phyloP scores from a whole-genome alignment of 2,888 invertebrate species.

The Folsomia manolachei region DNA sequence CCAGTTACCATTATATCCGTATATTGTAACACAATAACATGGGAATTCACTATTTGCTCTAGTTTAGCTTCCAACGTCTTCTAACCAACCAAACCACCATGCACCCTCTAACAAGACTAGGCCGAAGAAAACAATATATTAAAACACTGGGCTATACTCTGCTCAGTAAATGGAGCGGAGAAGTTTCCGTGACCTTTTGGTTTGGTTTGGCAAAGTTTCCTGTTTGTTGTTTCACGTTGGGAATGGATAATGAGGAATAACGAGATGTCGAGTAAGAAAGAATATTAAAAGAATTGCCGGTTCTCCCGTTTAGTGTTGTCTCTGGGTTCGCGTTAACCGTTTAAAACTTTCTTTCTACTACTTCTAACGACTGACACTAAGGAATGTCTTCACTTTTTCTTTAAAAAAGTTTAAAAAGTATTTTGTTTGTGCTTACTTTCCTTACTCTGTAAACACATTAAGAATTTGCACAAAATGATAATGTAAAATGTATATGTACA shows the following conservation, averaged over 20 bases:
- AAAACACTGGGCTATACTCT: background rate
- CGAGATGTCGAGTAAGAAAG: constrained; percentile 31
- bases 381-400: no score
- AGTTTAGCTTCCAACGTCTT: background rate
- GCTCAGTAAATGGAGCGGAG: no score
- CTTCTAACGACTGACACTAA: background rate
- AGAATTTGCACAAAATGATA: no score
- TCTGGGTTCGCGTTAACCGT: background rate
- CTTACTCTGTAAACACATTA: no score
- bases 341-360: background rate
- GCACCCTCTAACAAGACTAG: no score
- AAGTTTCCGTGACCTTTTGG: constrained; percentile 19
- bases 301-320: constrained; percentile 22
- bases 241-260: constrained; percentile 34
- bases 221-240: background rate
- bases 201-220: background rate
- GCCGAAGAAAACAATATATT: background rate
- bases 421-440: no score
- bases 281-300: constrained; percentile 33
- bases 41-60: background rate
- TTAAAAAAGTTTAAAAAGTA: no score
- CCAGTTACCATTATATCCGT: background rate
- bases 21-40: background rate
- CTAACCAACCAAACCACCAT: background rate
- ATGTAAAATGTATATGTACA: no score